Evolutionary conservation across 1,140 invertebrate genomes (phyloP), one percentile per base, ranked within the genome.

Genomic region (Zaprionus ornatus): DNA sequence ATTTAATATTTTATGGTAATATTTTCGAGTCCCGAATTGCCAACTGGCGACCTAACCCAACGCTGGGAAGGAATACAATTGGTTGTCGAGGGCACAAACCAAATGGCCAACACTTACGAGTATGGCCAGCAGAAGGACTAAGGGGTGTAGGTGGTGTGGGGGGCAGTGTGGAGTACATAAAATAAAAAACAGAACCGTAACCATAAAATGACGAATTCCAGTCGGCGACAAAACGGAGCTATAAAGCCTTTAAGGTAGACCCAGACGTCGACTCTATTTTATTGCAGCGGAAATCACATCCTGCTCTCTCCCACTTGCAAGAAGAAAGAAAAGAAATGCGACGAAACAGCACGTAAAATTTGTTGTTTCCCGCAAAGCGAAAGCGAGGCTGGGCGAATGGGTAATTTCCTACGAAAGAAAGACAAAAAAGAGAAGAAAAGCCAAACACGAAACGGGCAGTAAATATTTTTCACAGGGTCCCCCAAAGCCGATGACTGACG

Each of bases 211-310:
- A 76, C 83, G 80, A 88, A 88, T 84, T 87, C 70, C 77, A 80
- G 66, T 25, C 62, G 56, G 32, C 67, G 60, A 63, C 67, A 70
- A 72, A 76, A 66, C 37, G 52, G 52, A 32, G 61, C 70, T 65
- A 84, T 87, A 88, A 87, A 87, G 84, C 85, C 84, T 87, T 87
- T 88, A 87, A 87, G 84, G 84, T 87, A 87, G 84, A 72, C 80
- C 80, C 88, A 88, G 84, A 72, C 80, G 59, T 29, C 25, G 63
- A 66, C 77, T 88, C 80, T 74, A 81, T 88, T 87, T 87, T 87
- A 87, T 88, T 87, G 85, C 80, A 75, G 74, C 71, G 74, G 74
- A 87, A 87, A 87, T 87, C 84, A 80, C 84, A 87, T 80, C 80
- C 72, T 78, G 57, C 57, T 71, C 19, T 21, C 21, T 48, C 17